A percentile compares a stretch with the other conserved stretches of the same genome.
Evolutionary conservation across 2,888 invertebrate genomes (phyloP).

Genomic region (Spilosoma lubricipeda): DNA sequence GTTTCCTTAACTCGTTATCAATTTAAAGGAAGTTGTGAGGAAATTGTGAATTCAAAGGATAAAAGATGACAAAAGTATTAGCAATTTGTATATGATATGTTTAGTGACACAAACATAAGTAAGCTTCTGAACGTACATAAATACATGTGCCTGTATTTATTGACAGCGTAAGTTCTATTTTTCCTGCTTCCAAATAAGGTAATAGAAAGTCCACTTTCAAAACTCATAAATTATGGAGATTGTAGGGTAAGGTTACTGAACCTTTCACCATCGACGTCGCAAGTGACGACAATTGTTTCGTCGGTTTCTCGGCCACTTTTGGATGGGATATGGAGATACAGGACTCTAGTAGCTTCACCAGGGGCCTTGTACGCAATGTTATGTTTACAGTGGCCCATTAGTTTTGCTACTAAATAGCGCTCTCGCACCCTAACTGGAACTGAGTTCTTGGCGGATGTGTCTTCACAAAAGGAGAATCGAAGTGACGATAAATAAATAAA

Average conservation of each 20-base stretch:
- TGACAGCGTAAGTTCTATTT: not conserved
- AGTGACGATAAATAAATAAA: too few species aligned
- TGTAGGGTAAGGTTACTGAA: not conserved
- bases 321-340: too few species aligned
- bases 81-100: not conserved
- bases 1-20: conserved; percentile 48
- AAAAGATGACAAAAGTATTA: conserved; percentile 21
- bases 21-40: conserved; percentile 42
- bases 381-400: too few species aligned
- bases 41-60: conserved; percentile 36
- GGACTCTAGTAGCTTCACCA: too few species aligned
- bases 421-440: too few species aligned
- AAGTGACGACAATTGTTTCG: not conserved
- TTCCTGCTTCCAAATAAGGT: not conserved
- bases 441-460: too few species aligned
- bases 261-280: not conserved
- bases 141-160: not conserved
- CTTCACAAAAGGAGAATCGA: too few species aligned
- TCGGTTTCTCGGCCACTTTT: too few species aligned
- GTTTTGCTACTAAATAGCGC: too few species aligned
- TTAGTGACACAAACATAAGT: not conserved
- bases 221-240: not conserved
- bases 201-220: not conserved
- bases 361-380: too few species aligned
- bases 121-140: not conserved